Percentiles rank a stretch among this genome's conserved stretches.
phyloP scores from a whole-genome alignment of 2,888 invertebrate species.

The Nasonovia ribisnigri region DNA sequence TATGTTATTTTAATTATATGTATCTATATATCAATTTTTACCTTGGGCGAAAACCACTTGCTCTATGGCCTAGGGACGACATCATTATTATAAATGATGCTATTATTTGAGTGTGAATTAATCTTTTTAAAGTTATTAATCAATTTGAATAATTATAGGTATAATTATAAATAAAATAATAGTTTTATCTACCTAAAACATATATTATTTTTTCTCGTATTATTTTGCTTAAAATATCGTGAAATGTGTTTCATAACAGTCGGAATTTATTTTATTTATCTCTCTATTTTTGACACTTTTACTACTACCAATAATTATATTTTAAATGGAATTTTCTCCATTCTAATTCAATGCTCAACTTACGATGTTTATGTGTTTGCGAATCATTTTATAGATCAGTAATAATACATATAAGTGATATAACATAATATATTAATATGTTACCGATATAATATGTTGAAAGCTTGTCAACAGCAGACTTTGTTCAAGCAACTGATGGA shows the following conservation, averaged over 20 bases:
- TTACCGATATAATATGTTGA: not conserved
- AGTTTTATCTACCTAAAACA: not conserved
- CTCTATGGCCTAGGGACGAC: not conserved
- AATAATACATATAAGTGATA: not conserved
- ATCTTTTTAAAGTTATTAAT: not conserved
- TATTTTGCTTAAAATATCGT: not conserved
- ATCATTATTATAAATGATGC: not conserved
- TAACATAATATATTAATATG: too few relatives aligned
- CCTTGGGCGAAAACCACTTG: not conserved
- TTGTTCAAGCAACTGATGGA: not conserved
- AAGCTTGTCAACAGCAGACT: not conserved
- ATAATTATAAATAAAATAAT: not conserved
- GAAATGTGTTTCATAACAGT: not conserved
- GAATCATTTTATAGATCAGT: not conserved
- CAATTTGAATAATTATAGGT: not conserved
- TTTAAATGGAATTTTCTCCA: not conserved
- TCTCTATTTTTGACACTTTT: not conserved
- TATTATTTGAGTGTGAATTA: not conserved
- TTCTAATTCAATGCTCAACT: not conserved
- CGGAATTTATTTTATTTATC: not conserved
- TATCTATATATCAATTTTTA: not conserved
- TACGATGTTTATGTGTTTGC: not conserved
- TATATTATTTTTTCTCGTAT: not conserved
- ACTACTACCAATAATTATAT: not conserved
- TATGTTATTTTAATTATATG: conserved; percentile 2